Evolutionary conservation across 2,113 vertebrate species (phyloP).

Genomic region (Lota lota): DNA sequence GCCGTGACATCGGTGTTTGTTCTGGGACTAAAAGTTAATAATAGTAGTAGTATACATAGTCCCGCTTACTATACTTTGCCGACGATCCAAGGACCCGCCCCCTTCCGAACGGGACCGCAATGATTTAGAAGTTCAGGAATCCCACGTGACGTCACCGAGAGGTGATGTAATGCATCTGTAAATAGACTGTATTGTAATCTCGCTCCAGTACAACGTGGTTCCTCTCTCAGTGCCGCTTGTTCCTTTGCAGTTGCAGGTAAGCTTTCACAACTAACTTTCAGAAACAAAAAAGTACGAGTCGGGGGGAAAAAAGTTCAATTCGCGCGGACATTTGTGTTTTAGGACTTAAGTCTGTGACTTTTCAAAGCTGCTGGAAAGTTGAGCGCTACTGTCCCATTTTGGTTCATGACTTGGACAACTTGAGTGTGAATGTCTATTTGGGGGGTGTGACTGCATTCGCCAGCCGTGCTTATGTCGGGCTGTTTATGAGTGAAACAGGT

Average conservation of each 20-base stretch:
- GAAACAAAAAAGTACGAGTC: not conserved
- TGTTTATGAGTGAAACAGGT: constrained; percentile 50
- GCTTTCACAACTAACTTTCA: constrained; percentile 26
- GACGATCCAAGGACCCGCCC: constrained; percentile 35
- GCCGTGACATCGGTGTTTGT: constrained; percentile 4
- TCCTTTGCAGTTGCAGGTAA: constrained; percentile 76
- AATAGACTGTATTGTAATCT: constrained; percentile 99
- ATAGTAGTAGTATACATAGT: constrained; percentile 19
- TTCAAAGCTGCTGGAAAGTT: not conserved
- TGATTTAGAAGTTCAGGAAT: constrained; percentile 99
- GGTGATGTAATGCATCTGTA: constrained; percentile 99
- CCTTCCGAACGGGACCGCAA: constrained; percentile 83
- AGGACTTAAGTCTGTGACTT: no score
- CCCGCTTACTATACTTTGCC: constrained; percentile 35
- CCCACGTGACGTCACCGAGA: constrained; percentile 97
- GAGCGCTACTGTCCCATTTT: constrained; percentile 21
- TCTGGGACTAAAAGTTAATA: constrained; percentile 6
- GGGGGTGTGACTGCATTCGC: constrained; percentile 63
- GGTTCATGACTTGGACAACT: constrained; percentile 34
- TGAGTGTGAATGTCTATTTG: constrained; percentile 48
- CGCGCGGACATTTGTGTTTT: not conserved
- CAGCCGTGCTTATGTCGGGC: constrained; percentile 42
- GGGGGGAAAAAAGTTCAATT: constrained; percentile 10
- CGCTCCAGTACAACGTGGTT: constrained; percentile 97
- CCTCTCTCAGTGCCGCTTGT: constrained; percentile 84